Evolutionary conservation across 2,797 vertebrate species (phyloP), one percentile per base, ranked within the genome.

Genomic region (Coluber constrictor): DNA sequence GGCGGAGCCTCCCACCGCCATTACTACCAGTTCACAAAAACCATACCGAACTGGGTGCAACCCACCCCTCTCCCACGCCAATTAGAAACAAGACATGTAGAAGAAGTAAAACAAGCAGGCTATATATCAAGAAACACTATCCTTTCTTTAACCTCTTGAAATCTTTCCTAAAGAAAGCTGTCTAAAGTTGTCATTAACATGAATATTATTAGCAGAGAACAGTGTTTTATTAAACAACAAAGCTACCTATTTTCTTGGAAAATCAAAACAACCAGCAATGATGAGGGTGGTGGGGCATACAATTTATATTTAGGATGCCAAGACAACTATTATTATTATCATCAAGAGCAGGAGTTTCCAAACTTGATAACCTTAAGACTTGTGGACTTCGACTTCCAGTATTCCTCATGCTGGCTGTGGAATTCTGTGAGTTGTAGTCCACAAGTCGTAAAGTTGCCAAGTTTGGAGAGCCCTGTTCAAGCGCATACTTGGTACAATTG

Each of bases 291-390:
- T 56, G 29, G 66, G 89, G 86, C 93, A 56, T 37, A 60, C 11
- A 47, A 55, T 57, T 90, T 74, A 92, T 63, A 94, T 88, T n/a
- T 70, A 70, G 63, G 63, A 15, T n/a, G n/a, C 86, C 94, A 13
- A 90, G 86, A 55, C 91, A 54, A 70, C 0, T 0, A 0, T 89
- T 61, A 92, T 83, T 88, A 86, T 29, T 47, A 51, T 74, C 86
- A 66, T 74, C 86, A 66, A 51, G 90, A 56, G 91, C 8, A 57
- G 60, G 25, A 61, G 8, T 61, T 4, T 61, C 60, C 60, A 61
- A 61, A 61, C 25, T 11, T 61, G 60, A 27, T 0, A 61, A 61
- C 3, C 9, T 61, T 61, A 61, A 61, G 25, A 61, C 60, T 61
- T 61, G 25, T 61, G 25, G 25, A 61, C 23, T 61, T 61, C 60